Base-by-base conservation (phyloP, 2,113 vertebrate species). In the Lampris incognitus region DNA sequence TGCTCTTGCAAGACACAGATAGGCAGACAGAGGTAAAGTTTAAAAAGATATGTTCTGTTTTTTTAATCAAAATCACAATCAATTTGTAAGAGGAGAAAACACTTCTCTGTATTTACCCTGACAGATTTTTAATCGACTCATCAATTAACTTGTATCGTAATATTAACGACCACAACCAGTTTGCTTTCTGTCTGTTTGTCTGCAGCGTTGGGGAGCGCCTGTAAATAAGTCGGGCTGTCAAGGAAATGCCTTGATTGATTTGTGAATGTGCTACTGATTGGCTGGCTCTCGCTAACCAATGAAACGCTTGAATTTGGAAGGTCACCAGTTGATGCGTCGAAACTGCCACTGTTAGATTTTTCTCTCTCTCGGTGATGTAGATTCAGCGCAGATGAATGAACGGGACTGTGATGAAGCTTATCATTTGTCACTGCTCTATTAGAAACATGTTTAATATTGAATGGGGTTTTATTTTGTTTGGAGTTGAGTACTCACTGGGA, bases 241-340 rank as follows among this genome's bases (percentile, higher is more conserved):
- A 66, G 78, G 61, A 71, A 62, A 82, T 42, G 79, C 88, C 87
- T 90, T 76, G 69, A 36, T 54, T 73, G 76, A 82, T 87, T 78
- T 75, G 71, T 79, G 73, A 86, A 90, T 82, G 84, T 76, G 82
- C 75, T 90, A 64, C 77, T 81, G 74, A 85, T 74, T 68, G 73
- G 84, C 85, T 81, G 50, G 65, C 58, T 65, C 66, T 81, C 9
- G 24, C 78, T 61, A 76, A 65, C 71, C 76, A 81, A 74, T 81
- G 9, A 81, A 67, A 68, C 46, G 51, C 68, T 72, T 76, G 72
- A 78, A 37, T 69, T 71, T 1, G 52, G 55, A 78, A 36, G 40
- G 61, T 73, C 63, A 72, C 38, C 76, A 49, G 41, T 67, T 62
- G 7, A 48, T 42, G 64, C 50, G 67, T 79, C 41, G 46, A 78